phyloP scores from a whole-genome alignment of 2,797 vertebrate species.

The Molossus alvarezi region DNA sequence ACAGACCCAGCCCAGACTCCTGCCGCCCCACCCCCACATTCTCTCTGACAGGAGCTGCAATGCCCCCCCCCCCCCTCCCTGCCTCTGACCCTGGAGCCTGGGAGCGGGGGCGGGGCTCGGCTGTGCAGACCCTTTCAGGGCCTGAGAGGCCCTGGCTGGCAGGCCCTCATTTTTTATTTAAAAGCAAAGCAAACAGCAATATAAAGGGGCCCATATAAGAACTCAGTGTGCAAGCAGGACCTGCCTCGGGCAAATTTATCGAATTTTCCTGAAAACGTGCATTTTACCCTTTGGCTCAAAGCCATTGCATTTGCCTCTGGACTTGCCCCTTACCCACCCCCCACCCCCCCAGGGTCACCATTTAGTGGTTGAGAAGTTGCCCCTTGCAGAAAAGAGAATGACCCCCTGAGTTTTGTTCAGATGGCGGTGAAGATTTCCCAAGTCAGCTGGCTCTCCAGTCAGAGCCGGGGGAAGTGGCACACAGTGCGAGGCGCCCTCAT shows the following conservation, averaged over 20 bases:
- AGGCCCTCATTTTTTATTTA: slow-evolving; percentile 79
- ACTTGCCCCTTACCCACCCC: slow-evolving; percentile 59
- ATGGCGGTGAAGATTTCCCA: slow-evolving; percentile 71
- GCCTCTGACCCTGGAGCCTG: slow-evolving; percentile 16
- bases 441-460: slow-evolving; percentile 75
- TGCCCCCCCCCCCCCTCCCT: neutral
- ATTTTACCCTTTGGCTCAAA: slow-evolving; percentile 85
- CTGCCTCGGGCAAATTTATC: slow-evolving; percentile 85
- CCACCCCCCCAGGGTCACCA: slow-evolving; percentile 45
- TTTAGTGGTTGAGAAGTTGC: slow-evolving; percentile 80
- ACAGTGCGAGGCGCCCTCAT: slow-evolving; percentile 56
- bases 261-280: slow-evolving; percentile 86
- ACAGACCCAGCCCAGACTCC: neutral
- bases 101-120: neutral
- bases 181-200: slow-evolving; percentile 84
- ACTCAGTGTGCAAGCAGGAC: slow-evolving; percentile 77
- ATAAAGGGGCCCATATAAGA: slow-evolving; percentile 83
- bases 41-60: fast-evolving
- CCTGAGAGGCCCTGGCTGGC: slow-evolving; percentile 20
- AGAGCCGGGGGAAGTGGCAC: slow-evolving; percentile 72
- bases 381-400: slow-evolving; percentile 81
- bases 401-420: slow-evolving; percentile 83
- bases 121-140: neutral
- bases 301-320: slow-evolving; percentile 82
- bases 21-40: fast-evolving